Evolutionary conservation across 2,113 vertebrate genomes (phyloP).

Genomic region (Hypanus sabinus): DNA sequence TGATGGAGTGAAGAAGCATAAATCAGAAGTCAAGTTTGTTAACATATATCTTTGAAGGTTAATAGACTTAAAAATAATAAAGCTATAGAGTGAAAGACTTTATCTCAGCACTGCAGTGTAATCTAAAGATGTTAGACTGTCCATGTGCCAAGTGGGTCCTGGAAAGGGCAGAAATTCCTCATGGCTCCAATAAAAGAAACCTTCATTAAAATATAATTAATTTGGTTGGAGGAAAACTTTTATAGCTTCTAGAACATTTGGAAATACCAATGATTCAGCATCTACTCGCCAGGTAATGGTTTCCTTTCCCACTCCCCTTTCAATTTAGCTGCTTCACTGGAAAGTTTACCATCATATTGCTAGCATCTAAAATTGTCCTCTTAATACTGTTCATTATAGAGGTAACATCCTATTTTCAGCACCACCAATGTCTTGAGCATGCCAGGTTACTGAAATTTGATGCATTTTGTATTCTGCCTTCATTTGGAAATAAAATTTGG

Average conservation of each 20-base stretch:
- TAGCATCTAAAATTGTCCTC: no score
- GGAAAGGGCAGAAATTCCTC: neutral
- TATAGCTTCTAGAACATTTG: no score
- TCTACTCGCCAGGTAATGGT: no score
- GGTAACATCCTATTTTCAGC: no score
- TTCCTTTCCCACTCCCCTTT: no score
- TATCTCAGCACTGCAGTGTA: neutral
- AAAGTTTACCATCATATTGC: no score
- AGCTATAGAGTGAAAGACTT: neutral
- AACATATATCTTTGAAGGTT: neutral
- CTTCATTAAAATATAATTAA: neutral
- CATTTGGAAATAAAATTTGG: neutral
- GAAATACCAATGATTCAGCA: no score
- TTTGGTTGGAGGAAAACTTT: no score
- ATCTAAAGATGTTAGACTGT: neutral
- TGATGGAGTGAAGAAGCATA: neutral
- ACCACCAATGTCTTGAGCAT: no score
- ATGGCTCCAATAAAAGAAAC: neutral
- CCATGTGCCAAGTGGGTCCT: neutral
- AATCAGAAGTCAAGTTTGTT: neutral
- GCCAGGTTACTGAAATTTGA: no score
- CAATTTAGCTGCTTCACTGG: no score
- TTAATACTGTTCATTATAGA: no score
- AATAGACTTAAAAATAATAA: neutral
- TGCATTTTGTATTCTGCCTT: neutral